Conservation (phyloP, 2,797 vertebrate species). For the Sebastes kiyomatsui region DNA sequence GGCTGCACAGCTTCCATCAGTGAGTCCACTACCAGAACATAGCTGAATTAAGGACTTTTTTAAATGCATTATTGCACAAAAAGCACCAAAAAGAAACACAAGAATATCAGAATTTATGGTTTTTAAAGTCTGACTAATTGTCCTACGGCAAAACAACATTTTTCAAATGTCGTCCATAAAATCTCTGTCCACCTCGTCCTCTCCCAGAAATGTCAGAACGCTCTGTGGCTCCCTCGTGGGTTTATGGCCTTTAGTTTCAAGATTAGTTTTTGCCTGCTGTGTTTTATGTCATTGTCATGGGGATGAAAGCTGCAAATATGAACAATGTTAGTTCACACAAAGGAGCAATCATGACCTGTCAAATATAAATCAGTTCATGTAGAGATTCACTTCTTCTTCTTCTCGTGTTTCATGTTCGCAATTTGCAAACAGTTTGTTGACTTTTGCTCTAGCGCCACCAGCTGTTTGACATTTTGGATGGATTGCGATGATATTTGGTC, state of each 20-base stretch:
- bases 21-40: background rate
- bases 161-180: background rate
- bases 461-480: background rate
- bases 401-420: too few relatives aligned
- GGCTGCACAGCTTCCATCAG: background rate
- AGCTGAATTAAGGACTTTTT: background rate
- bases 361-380: background rate
- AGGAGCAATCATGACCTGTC: background rate
- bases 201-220: conserved; percentile 28
- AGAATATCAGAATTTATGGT: background rate
- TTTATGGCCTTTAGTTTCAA: conserved; percentile 40
- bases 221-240: conserved; percentile 15
- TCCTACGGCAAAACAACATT: background rate
- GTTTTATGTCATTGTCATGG: conserved; percentile 3
- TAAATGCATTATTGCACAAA: background rate
- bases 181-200: conserved; percentile 1
- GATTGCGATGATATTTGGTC: background rate
- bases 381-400: background rate
- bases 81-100: background rate
- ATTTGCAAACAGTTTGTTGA: too few relatives aligned
- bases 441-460: too few relatives aligned
- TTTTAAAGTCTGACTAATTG: background rate
- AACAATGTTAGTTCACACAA: background rate
- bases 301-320: background rate
- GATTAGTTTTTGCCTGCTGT: conserved; percentile 13